Base-by-base conservation (phyloP, 2,113 vertebrate genomes). In the Anoplopoma fimbria region DNA sequence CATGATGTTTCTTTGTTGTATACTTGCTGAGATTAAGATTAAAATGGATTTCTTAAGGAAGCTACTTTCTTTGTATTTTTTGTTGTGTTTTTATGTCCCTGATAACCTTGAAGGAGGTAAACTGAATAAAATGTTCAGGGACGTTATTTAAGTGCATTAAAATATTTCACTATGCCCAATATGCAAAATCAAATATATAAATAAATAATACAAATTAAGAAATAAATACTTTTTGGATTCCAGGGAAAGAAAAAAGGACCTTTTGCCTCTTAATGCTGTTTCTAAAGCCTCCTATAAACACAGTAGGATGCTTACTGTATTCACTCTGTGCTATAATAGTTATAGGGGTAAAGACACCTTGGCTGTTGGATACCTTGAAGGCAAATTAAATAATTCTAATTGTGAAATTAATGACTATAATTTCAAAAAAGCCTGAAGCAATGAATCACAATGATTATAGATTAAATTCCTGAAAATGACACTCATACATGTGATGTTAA, bases 401-500 rank as follows among this genome's bases (percentile, higher is more conserved):
- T 69, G 73, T 51, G 67, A 89, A 83, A 88, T 77, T n/a, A 88
- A 84, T 61, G 71, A 79, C 40, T 80, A 58, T 69, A 69, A 21
- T 61, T 65, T 40, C 12, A 34, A 34, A 49, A n/a, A 68, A 49
- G 64, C 82, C 63, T 42, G 57, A 75, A 70, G 85, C 71, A 34
- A 47, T 57, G 17, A 25, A 31, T 69, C 17, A 27, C 29, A 10
- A 10, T 36, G 10, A 70, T 40, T 74, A 40, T 19, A 14, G 77
- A 79, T 83, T 68, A 49, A 62, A 71, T 23, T 51, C 64, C 7
- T 55, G 61, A 42, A 61, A 77, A 71, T 58, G 14, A 63, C 14
- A n/a, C 23, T 25, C n/a, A 72, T 53, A 47, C 67, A 81, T 63
- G 17, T 19, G 47, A 29, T 70, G 61, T 36, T 81, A 83, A 83